Conservation (phyloP, 1,140 invertebrate genomes). For the Drosophila sturtevanti region DNA sequence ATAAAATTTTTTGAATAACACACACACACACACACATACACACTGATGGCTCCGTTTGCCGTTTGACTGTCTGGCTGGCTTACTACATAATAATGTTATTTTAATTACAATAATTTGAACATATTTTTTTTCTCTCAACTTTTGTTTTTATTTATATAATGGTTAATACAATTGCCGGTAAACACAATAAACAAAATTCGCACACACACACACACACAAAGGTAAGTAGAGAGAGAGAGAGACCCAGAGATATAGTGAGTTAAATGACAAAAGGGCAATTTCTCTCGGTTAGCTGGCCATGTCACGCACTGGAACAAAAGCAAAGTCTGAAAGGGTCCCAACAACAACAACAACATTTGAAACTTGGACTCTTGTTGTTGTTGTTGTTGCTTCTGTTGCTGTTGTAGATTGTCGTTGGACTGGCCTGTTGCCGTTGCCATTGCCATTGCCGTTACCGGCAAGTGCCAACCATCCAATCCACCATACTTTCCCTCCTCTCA, state of each 20-base stretch:
- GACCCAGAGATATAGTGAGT: background rate
- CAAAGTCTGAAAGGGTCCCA: background rate
- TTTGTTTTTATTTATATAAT: conserved; percentile 33
- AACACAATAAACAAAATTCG: conserved; percentile 6
- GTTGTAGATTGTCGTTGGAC: background rate
- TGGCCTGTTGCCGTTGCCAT: background rate
- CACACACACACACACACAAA: background rate
- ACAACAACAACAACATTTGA: background rate
- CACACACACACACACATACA: background rate
- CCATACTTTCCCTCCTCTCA: background rate
- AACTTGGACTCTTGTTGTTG: background rate
- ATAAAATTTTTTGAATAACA: background rate
- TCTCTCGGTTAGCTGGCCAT: conserved; percentile 24
- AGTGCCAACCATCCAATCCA: background rate
- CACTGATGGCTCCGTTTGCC: too few species aligned
- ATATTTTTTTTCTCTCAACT: background rate
- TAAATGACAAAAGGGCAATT: conserved; percentile 44
- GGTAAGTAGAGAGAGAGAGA: background rate
- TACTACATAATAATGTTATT: background rate
- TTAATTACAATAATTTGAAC: background rate
- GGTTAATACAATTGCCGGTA: conserved; percentile 42
- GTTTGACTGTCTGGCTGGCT: too few species aligned
- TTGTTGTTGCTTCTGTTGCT: background rate
- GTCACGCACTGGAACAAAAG: conserved; percentile 30
- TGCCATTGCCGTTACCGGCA: background rate